Conservation (phyloP, 2,888 invertebrate species). For the Stomorhina lunata region DNA sequence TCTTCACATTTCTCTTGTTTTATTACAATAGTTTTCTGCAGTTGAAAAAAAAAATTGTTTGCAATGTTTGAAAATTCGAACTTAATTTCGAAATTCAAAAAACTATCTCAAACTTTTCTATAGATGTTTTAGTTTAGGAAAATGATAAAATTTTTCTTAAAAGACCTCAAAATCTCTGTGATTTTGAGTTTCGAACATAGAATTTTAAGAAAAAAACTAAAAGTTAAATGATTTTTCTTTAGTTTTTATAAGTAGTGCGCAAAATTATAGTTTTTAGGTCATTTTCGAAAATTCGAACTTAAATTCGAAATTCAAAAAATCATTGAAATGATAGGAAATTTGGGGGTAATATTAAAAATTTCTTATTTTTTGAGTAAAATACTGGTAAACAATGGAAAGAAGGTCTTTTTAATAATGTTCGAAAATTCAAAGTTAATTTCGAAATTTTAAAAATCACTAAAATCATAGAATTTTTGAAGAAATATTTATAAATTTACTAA, state of each 20-base stretch:
- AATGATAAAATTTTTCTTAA: too few species aligned
- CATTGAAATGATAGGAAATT: too few species aligned
- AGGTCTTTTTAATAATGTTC: too few species aligned
- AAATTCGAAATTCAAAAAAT: too few species aligned
- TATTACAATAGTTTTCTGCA: not conserved
- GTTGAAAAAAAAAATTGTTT: not conserved
- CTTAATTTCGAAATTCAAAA: not conserved
- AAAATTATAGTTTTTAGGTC: not conserved
- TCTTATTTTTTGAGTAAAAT: too few species aligned
- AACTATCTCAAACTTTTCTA: not conserved
- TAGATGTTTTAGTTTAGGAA: not conserved
- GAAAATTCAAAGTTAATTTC: too few species aligned
- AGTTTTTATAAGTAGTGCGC: not conserved
- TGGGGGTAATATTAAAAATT: too few species aligned
- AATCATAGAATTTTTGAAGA: too few species aligned
- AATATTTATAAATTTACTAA: too few species aligned
- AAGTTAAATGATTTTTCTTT: not conserved
- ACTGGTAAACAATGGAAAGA: too few species aligned
- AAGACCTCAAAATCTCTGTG: too few species aligned
- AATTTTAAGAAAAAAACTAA: not conserved
- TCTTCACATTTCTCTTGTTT: not conserved
- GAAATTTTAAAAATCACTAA: too few species aligned
- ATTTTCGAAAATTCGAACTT: not conserved
- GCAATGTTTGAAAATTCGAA: conserved; percentile 24
- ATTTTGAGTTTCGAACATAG: not conserved